These are phyloP conservation scores for Akabosia matsudoensis DNA, from an alignment of 1,140 invertebrate species.

Conservation along the genomic window DNA sequence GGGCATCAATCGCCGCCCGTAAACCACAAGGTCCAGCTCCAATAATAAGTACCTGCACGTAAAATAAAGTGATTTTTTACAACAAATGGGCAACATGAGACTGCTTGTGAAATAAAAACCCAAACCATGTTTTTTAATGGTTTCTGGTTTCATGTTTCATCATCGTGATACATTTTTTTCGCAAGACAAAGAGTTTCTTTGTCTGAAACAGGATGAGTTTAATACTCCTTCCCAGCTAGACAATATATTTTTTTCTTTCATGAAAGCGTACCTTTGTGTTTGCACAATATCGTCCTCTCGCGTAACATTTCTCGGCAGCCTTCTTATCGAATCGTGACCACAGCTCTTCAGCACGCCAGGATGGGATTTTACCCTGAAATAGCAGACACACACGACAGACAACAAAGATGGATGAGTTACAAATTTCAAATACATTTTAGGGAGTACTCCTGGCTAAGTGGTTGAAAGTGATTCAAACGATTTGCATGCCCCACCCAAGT, in stretches of 20 bases:
- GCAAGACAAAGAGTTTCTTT: neutral
- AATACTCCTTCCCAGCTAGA: neutral
- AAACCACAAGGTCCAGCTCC: conserved; percentile 94
- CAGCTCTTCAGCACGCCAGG: conserved; percentile 90
- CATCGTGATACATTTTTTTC: neutral
- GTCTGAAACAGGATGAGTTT: no score
- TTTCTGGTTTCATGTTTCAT: neutral
- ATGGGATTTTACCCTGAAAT: conserved; percentile 65
- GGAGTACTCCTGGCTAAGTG: no score
- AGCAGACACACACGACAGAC: conserved; percentile 25
- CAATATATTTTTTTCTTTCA: neutral
- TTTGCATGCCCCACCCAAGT: no score
- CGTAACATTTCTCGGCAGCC: conserved; percentile 85
- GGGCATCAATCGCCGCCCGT: conserved; percentile 88
- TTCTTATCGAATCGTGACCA: conserved; percentile 94
- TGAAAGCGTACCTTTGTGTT: conserved; percentile 68
- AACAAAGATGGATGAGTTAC: no score
- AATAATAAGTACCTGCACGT: conserved; percentile 76
- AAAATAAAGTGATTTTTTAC: neutral
- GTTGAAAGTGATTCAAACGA: no score
- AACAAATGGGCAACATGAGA: neutral
- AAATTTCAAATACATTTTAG: no score
- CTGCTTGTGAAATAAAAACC: neutral
- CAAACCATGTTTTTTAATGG: no score
- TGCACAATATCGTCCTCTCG: conserved; percentile 76